These are phyloP conservation scores for Geococcyx californianus DNA, from an alignment of 2,113 vertebrate genomes.

Conservation along the genomic window DNA sequence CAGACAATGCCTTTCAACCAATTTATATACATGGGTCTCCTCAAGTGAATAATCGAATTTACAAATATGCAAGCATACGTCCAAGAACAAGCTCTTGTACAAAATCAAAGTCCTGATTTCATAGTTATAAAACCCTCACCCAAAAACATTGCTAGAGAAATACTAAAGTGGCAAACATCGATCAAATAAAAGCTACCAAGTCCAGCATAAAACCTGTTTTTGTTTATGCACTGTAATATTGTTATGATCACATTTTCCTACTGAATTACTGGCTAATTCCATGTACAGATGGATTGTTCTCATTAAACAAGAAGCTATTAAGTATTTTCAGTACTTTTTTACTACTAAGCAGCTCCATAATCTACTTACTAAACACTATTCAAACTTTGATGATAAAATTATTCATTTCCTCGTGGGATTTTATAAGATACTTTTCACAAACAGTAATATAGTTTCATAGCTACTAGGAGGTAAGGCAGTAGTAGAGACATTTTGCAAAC, in stretches of 20 bases:
- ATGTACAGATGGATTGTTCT: background rate
- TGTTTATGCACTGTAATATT: background rate
- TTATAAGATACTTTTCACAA: background rate
- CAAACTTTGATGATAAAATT: background rate
- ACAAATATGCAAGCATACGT: background rate
- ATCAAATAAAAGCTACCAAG: background rate
- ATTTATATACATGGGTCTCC: background rate
- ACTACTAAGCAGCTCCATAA: background rate
- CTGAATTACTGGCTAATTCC: background rate
- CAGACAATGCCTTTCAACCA: background rate
- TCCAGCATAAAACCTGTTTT: background rate
- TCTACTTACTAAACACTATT: background rate
- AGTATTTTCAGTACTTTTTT: background rate
- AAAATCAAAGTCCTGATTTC: background rate
- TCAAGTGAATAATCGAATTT: conserved; percentile 7
- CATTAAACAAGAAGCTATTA: background rate
- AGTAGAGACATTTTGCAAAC: background rate
- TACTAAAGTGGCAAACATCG: background rate
- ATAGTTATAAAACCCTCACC: background rate
- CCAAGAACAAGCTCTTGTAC: background rate
- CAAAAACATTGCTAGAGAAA: background rate
- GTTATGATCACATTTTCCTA: background rate
- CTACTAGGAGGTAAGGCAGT: background rate
- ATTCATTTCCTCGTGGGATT: background rate
- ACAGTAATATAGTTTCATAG: background rate